phyloP scores from a whole-genome alignment of 1,140 invertebrate genomes.

The Bathynomus jamesi region DNA sequence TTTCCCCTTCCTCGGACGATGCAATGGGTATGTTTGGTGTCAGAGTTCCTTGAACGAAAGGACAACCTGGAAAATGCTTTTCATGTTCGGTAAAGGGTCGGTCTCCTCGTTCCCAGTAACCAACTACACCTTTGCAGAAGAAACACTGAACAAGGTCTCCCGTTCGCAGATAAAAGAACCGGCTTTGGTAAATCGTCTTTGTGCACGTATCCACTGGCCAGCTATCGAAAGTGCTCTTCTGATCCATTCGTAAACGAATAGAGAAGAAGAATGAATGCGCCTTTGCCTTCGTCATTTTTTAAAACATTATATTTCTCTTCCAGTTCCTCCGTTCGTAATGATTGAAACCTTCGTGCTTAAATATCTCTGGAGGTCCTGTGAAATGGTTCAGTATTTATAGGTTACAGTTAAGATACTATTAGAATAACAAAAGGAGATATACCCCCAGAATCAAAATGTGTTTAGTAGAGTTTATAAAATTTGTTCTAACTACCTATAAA shows the following conservation, averaged over 20 bases:
- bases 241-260: neutral
- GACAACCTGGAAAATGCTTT: constrained; percentile 9
- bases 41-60: neutral
- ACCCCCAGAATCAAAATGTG: too few species aligned
- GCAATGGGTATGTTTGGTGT: neutral
- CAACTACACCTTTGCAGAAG: constrained; percentile 13
- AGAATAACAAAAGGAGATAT: too few species aligned
- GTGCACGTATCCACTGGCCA: constrained; percentile 3
- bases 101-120: constrained; percentile 16
- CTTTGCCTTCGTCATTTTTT: too few species aligned
- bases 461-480: too few species aligned
- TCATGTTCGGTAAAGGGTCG: constrained; percentile 10
- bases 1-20: neutral
- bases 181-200: constrained; percentile 3
- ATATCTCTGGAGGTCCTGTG: too few species aligned
- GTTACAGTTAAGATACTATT: too few species aligned
- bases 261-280: too few species aligned
- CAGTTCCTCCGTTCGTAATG: too few species aligned
- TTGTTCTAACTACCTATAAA: too few species aligned
- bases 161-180: constrained; percentile 14
- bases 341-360: too few species aligned
- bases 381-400: too few species aligned
- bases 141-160: constrained; percentile 19
- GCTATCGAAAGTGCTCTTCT: neutral
- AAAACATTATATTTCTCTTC: too few species aligned